A percentile compares a stretch with the other conserved stretches of the same genome.
Evolutionary conservation across 2,888 invertebrate genomes (phyloP).

Genomic region (Sarcophaga variegata): DNA sequence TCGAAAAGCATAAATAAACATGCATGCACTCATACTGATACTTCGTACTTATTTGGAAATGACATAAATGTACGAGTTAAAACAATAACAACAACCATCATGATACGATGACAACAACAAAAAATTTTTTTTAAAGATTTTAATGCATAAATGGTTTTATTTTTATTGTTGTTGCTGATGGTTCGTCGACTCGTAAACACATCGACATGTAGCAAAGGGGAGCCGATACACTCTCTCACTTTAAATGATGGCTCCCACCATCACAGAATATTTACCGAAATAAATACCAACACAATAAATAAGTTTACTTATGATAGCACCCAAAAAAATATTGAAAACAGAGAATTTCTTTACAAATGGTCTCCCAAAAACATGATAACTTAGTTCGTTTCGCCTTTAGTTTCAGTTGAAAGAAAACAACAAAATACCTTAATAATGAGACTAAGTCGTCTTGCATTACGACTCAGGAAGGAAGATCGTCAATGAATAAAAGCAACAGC

Average conservation of each 20-base stretch:
- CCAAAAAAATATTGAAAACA: slow-evolving; percentile 23
- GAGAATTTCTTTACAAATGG: slow-evolving; percentile 6
- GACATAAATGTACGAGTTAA: slow-evolving; percentile 32
- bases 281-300: slow-evolving; percentile 5
- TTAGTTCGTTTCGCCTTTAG: too few species aligned
- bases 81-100: slow-evolving; percentile 7
- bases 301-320: slow-evolving; percentile 40
- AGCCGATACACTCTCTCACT: not conserved
- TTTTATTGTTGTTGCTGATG: not conserved
- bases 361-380: not conserved
- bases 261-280: not conserved
- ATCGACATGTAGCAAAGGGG: slow-evolving; percentile 6
- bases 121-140: slow-evolving; percentile 25
- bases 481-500: too few species aligned
- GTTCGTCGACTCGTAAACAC: slow-evolving; percentile 47
- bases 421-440: not conserved
- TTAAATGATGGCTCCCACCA: not conserved
- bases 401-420: too few species aligned
- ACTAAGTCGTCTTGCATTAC: not conserved
- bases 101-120: not conserved
- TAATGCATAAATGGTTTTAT: slow-evolving; percentile 29
- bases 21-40: slow-evolving; percentile 8
- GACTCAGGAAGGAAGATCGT: not conserved
- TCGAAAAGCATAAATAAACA: not conserved
- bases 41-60: slow-evolving; percentile 32